Base-by-base conservation (phyloP, 2,888 invertebrate genomes). In the Odontothrips loti region DNA sequence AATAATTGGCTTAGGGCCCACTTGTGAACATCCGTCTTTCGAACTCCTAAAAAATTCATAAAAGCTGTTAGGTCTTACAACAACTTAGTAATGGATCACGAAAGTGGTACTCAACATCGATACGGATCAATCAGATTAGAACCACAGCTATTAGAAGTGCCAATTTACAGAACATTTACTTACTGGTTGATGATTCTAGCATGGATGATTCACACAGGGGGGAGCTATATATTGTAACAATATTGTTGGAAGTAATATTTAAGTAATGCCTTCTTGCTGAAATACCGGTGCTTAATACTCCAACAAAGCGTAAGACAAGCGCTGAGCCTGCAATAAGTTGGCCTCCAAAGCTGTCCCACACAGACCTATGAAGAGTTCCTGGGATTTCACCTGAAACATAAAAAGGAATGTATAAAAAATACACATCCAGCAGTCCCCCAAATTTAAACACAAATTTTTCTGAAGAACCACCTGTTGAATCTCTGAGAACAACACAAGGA, bases 281-380 rank as follows among this genome's bases (percentile, higher is more conserved):
- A 48, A 82, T 81, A 1, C 84, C 84, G 6, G 84, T 83, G 63
- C 83, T 84, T 4, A 85, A 82, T 15, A 86, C 84, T 0, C 85
- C 85, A 20, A 85, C 85, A 75, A 85, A 84, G 20, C 84, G 83
- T 80, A 86, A 82, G n/a, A 86, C 84, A 10, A 86, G 81, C 17
- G 85, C 85, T 78, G 84, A 83, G 0, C 85, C 85, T 2, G 83
- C 82, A 23, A 83, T 82, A 63, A 86, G 82, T 47, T 85, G 85
- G 10, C 82, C 81, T 47, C 83, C 83, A 81, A 84, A 84, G 20
- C 85, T 85, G 17, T 86, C 85, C 83, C 87, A 86, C 51, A 89
- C 87, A 78, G 88, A 87, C 23, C 86, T 86, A 81, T 89, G 89
- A 80, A 89, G 83, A 27, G 87, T 88, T 20, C 88, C 89, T 82